phyloP scores from a whole-genome alignment of 1,140 invertebrate genomes.

The Homalodisca vitripennis region DNA sequence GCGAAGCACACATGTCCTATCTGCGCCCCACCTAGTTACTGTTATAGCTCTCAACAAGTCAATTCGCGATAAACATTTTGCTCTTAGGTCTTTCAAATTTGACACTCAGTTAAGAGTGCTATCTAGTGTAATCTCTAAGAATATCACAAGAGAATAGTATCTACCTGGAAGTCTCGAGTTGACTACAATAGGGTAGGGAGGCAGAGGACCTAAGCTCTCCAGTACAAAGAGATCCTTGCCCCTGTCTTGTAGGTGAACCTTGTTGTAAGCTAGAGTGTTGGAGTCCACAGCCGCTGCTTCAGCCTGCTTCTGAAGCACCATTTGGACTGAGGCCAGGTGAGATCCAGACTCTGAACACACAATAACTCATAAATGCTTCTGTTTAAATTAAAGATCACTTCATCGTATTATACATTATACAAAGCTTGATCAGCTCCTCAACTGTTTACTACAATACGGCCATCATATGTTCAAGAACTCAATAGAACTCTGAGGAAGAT shows the following conservation, averaged over 20 bases:
- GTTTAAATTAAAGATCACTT: too few relatives aligned
- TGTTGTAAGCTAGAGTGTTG: slow-evolving; percentile 54
- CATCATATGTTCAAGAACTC: too few relatives aligned
- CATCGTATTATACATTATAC: too few relatives aligned
- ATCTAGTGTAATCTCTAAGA: neutral
- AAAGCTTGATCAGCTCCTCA: too few relatives aligned
- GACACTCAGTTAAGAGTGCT: too few relatives aligned
- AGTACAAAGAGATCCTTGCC: slow-evolving; percentile 56
- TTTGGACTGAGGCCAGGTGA: slow-evolving; percentile 59
- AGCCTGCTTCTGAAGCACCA: slow-evolving; percentile 59
- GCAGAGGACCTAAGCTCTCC: slow-evolving; percentile 59
- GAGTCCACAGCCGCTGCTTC: slow-evolving; percentile 63
- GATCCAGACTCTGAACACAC: slow-evolving; percentile 54
- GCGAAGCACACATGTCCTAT: too few relatives aligned
- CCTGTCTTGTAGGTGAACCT: slow-evolving; percentile 57
- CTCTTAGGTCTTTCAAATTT: neutral
- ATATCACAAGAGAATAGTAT: too few relatives aligned
- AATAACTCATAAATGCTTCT: too few relatives aligned
- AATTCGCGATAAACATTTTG: neutral
- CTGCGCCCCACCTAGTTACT: too few relatives aligned
- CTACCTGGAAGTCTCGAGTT: slow-evolving; percentile 56
- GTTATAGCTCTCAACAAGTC: too few relatives aligned
- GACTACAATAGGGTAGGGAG: slow-evolving; percentile 59
- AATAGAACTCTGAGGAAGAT: too few relatives aligned
- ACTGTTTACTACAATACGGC: too few relatives aligned